A percentile compares a stretch with the other conserved stretches of the same genome.
phyloP scores from a whole-genome alignment of 2,888 invertebrate genomes.

The Rhingia campestris region DNA sequence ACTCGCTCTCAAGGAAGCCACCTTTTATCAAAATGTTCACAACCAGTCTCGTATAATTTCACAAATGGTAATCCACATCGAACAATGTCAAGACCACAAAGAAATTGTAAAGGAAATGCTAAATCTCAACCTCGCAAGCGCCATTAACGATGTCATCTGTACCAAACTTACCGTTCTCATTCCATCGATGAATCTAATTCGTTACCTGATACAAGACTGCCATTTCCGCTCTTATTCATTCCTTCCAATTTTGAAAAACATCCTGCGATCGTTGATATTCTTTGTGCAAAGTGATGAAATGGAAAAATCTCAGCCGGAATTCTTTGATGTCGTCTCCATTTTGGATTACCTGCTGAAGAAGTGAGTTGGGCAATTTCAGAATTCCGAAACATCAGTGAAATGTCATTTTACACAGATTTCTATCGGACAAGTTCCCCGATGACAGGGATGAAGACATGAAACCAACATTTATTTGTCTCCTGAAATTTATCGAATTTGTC shows the following conservation, averaged over 20 bases:
- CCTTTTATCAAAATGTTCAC: constrained; percentile 9
- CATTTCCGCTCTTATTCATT: constrained; percentile 50
- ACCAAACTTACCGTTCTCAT: constrained; percentile 32
- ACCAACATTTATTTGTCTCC: constrained; percentile 35
- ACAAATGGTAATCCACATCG: constrained; percentile 17
- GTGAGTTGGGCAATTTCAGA: constrained; percentile 20
- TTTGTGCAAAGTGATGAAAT: constrained; percentile 38
- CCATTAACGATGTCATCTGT: constrained; percentile 43
- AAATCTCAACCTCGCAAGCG: constrained; percentile 9
- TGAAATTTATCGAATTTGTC: constrained; percentile 45
- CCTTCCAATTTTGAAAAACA: constrained; percentile 56
- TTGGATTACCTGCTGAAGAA: constrained; percentile 47
- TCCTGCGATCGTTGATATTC: constrained; percentile 47
- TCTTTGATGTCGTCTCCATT: constrained; percentile 45
- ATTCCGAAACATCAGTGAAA: neutral
- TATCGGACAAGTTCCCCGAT: neutral
- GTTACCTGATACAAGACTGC: constrained; percentile 37
- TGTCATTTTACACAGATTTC: constrained; percentile 5
- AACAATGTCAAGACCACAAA: constrained; percentile 7
- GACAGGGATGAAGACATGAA: constrained; percentile 3
- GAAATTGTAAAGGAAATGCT: constrained; percentile 15
- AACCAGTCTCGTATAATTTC: constrained; percentile 27
- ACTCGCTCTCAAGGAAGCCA: constrained; percentile 33
- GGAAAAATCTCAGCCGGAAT: constrained; percentile 37
- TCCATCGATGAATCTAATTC: constrained; percentile 44